A percentile compares a stretch with the other conserved stretches of the same genome.
phyloP scores from a whole-genome alignment of 2,797 vertebrate species.

The Phrynocephalus forsythii region DNA sequence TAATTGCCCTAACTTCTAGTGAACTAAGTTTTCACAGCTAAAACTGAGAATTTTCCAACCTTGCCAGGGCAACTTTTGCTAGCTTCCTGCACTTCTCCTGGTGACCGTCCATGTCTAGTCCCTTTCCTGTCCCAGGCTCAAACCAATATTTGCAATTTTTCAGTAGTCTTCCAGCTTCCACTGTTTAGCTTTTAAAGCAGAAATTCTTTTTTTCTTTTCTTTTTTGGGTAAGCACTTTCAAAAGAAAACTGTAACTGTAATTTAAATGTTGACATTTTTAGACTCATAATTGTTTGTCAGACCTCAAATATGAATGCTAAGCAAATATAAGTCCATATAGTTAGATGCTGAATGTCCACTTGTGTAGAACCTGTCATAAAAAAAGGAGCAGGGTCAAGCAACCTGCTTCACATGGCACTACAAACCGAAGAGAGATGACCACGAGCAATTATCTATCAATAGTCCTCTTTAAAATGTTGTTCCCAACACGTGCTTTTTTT shows the following conservation, averaged over 20 bases:
- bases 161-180: not conserved
- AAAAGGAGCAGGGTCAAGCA: no score
- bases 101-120: not conserved
- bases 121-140: no score
- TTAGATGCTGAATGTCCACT: no score
- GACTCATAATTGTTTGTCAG: not conserved
- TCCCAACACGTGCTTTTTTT: no score
- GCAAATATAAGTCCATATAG: no score
- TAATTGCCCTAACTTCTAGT: fast-evolving
- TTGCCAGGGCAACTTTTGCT: not conserved
- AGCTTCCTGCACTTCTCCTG: not conserved
- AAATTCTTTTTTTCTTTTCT: not conserved
- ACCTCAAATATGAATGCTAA: not conserved
- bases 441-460: no score
- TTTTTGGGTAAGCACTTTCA: not conserved
- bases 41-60: not conserved
- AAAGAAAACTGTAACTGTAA: not conserved
- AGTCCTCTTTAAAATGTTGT: no score
- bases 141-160: not conserved
- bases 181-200: not conserved
- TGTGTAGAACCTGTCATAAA: no score
- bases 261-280: not conserved
- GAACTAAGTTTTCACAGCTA: not conserved
- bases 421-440: no score
- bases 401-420: no score